Base-by-base conservation (phyloP, 2,888 invertebrate genomes). In the Zygothrica quintamaculata region DNA sequence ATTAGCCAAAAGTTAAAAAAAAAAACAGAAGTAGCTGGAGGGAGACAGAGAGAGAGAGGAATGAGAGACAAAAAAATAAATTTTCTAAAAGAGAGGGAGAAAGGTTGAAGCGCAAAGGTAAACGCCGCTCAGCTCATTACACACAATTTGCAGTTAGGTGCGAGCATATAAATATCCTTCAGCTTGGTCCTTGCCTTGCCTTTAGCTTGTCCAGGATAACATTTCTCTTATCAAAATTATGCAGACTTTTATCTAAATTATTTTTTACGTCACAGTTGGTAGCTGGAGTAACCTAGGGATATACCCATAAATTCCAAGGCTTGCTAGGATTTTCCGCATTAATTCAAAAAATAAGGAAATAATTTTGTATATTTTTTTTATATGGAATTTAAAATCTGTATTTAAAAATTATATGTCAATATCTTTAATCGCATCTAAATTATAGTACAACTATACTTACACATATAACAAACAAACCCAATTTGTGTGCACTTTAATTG, bases 111-210 rank as follows among this genome's bases (percentile, higher is more conserved):
- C 39, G n/a, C 44, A 65, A 84, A 84, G 77, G 77, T 80, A 69
- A 77, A 69, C 60, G 64, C 84, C 68, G 87, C 70, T 81, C 76
- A 81, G 87, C 87, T 87, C 87, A 89, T 89, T 88, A 88, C 77
- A 87, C 84, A 85, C 85, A 87, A 88, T 89, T 89, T 85, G 89
- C 89, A 88, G 88, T 85, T 89, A 89, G 89, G 89, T 89, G 88
- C 88, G 89, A 88, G 87, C 89, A 88, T 88, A 89, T 81, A 88
- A 87, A 89, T 85, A 77, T 62, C 50, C 55, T 62, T 51, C 62
- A 36, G 60, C 55, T 57, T 25, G 47, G 52, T 47, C 29, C 33
- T 16, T 52, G 11, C 9, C 40, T 37, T n/a, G n/a, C n/a, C n/a
- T n/a, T n/a, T n/a, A n/a, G n/a, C n/a, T 25, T 25, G 58, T 42